These are phyloP conservation scores for Tuta absoluta DNA, from an alignment of 2,888 invertebrate genomes.

Conservation along the genomic window DNA sequence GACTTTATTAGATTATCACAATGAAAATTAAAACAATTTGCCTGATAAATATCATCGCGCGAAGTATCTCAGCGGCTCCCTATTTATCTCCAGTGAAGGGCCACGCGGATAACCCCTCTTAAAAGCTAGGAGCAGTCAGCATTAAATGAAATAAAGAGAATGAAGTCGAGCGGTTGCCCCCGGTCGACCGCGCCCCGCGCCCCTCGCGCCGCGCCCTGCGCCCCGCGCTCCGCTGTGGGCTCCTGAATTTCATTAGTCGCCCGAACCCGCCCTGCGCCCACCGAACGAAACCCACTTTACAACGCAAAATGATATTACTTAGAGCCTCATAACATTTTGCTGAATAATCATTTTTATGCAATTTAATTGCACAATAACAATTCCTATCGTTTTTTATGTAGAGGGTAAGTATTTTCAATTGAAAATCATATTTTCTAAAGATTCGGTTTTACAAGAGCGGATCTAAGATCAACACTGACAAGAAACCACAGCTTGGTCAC, in stretches of 20 bases:
- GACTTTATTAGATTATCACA: constrained; percentile 79
- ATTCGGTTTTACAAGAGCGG: constrained; percentile 22
- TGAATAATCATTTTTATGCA: constrained; percentile 77
- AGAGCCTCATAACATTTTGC: constrained; percentile 75
- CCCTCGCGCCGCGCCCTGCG: constrained; percentile 43
- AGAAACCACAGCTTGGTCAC: background rate
- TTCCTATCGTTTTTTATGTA: background rate
- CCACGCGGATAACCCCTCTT: constrained; percentile 80
- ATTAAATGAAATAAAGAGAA: constrained; percentile 81
- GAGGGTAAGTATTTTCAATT: constrained; percentile 1
- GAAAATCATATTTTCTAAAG: background rate
- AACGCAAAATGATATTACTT: constrained; percentile 79
- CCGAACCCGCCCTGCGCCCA: constrained; percentile 61
- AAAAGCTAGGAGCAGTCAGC: constrained; percentile 81
- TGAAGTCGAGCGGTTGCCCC: constrained; percentile 75
- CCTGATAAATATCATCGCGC: constrained; percentile 81
- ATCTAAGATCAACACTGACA: background rate
- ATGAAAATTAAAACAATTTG: constrained; percentile 83
- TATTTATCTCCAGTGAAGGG: constrained; percentile 78
- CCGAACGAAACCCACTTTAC: constrained; percentile 77
- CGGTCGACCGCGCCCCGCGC: constrained; percentile 41
- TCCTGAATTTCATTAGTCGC: constrained; percentile 79
- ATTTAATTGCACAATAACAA: constrained; percentile 64
- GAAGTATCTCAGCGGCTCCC: constrained; percentile 76
- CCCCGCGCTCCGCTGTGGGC: constrained; percentile 47